Percentiles rank a stretch among this genome's conserved stretches.
Evolutionary conservation across 2,113 vertebrate species (phyloP).

Genomic region (Rynchops niger): DNA sequence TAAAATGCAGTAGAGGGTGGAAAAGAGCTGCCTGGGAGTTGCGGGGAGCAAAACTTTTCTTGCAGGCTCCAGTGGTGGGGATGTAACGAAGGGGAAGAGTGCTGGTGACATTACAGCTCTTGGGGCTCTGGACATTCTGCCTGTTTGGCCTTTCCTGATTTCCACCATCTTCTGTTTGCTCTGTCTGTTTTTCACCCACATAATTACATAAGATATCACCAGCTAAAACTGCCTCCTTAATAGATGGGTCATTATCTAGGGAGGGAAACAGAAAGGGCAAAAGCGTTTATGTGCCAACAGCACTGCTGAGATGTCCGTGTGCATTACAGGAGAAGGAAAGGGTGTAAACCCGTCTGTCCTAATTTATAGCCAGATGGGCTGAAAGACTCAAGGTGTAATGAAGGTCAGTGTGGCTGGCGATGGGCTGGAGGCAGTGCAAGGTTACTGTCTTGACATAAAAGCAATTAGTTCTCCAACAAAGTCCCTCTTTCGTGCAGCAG

Average conservation of each 20-base stretch:
- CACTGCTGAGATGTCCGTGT: neutral
- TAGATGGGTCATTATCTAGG: constrained; percentile 44
- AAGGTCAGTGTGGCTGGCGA: constrained; percentile 8
- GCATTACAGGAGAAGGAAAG: constrained; percentile 4
- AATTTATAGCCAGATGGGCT: constrained; percentile 24
- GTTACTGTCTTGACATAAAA: constrained; percentile 15
- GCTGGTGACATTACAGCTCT: neutral
- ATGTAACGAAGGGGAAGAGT: neutral
- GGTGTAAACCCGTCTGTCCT: neutral
- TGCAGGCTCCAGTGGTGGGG: neutral
- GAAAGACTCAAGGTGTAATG: constrained; percentile 19
- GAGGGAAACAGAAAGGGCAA: constrained; percentile 56
- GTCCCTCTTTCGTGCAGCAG: neutral
- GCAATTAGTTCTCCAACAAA: neutral
- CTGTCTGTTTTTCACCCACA: constrained; percentile 13
- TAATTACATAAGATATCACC: constrained; percentile 30
- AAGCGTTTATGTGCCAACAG: constrained; percentile 32
- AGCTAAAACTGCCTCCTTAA: constrained; percentile 34
- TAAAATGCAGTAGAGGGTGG: neutral
- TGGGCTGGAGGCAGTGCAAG: neutral
- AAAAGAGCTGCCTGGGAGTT: neutral
- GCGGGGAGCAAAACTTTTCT: neutral
- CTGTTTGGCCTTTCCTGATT: neutral
- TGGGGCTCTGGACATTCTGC: neutral
- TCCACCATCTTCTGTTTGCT: neutral